phyloP scores from a whole-genome alignment of 2,113 vertebrate genomes.

The Cryptotis parvus region DNA sequence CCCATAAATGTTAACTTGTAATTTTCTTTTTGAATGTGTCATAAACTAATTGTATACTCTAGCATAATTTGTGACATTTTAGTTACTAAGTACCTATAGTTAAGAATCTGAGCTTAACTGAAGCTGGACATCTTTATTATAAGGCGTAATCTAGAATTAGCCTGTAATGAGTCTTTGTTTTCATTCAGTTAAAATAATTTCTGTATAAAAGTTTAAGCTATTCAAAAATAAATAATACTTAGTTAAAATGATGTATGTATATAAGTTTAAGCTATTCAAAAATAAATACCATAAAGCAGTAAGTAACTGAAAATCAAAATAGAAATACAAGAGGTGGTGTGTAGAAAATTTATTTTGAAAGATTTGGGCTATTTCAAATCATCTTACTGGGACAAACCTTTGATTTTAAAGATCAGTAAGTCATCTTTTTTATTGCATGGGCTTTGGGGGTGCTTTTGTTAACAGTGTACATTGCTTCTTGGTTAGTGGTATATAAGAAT shows the following conservation, averaged over 20 bases:
- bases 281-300: conserved; percentile 10
- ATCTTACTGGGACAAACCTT: neutral
- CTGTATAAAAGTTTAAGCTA: neutral
- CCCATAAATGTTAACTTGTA: neutral
- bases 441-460: neutral
- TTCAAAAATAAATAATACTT: conserved; percentile 39
- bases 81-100: conserved; percentile 6
- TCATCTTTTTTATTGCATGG: conserved; percentile 38
- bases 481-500: neutral
- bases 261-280: conserved; percentile 27
- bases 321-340: neutral
- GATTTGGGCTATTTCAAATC: conserved; percentile 19
- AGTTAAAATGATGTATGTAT: too few species aligned
- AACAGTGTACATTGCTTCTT: neutral
- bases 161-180: conserved; percentile 36
- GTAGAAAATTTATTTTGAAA: neutral
- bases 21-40: conserved; percentile 20
- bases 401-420: conserved; percentile 12
- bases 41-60: neutral
- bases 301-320: neutral
- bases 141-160: conserved; percentile 44
- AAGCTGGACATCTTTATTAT: conserved; percentile 31
- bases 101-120: conserved; percentile 25
- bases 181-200: conserved; percentile 27
- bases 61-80: neutral